Evolutionary conservation across 2,797 vertebrate genomes (phyloP).

Genomic region (Tamandua tetradactyla): DNA sequence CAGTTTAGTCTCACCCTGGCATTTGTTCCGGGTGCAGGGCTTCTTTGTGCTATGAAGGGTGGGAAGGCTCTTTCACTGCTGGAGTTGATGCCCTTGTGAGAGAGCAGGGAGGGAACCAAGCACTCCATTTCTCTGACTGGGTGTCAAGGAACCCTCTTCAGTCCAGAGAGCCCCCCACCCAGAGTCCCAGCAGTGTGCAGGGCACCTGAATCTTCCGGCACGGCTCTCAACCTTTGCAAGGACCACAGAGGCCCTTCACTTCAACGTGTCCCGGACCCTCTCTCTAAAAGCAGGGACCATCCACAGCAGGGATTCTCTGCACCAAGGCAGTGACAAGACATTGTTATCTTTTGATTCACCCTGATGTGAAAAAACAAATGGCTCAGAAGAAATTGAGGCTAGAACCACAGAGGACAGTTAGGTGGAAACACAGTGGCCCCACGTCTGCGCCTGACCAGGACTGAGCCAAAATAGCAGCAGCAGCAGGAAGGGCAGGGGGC

Average conservation of each 20-base stretch:
- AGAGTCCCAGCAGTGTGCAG: too few relatives aligned
- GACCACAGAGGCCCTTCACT: background rate
- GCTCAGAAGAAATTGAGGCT: background rate
- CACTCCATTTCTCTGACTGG: too few relatives aligned
- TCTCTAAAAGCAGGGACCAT: background rate
- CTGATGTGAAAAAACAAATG: background rate
- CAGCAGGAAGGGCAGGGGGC: background rate
- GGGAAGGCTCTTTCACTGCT: too few relatives aligned
- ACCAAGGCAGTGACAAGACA: background rate
- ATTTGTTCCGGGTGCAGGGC: background rate
- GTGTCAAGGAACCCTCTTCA: background rate
- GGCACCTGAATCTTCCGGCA: background rate
- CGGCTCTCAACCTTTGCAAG: background rate
- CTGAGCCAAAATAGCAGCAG: background rate
- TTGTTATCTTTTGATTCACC: background rate
- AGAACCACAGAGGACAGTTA: too few relatives aligned
- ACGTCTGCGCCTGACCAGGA: background rate
- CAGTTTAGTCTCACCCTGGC: background rate
- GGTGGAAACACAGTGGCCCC: background rate
- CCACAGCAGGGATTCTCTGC: too few relatives aligned
- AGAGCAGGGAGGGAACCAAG: too few relatives aligned
- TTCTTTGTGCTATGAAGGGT: too few relatives aligned
- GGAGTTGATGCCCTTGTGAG: too few relatives aligned
- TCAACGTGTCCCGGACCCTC: accelerated
- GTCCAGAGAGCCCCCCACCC: too few relatives aligned